phyloP scores from a whole-genome alignment of 2,888 invertebrate genomes.

The Hyppa rectilinea region DNA sequence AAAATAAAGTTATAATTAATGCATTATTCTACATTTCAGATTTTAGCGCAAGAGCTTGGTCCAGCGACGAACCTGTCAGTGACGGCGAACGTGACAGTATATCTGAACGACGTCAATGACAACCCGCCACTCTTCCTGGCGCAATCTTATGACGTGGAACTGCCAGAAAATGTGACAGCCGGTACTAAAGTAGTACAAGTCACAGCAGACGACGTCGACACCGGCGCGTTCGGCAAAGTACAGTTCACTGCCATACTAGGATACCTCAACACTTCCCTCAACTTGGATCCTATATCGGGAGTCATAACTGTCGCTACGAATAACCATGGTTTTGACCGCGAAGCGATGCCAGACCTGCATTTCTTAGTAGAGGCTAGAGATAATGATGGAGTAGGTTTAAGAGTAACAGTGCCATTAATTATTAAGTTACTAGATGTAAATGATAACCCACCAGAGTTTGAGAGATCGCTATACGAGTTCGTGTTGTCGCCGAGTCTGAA shows the following conservation, averaged over 20 bases:
- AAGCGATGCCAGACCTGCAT: conserved; percentile 94
- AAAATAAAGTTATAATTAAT: background rate
- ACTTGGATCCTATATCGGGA: conserved; percentile 95
- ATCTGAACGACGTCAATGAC: conserved; percentile 96
- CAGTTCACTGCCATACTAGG: conserved; percentile 95
- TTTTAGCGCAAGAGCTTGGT: conserved; percentile 95
- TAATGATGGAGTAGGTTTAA: conserved; percentile 95
- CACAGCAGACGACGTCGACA: conserved; percentile 95
- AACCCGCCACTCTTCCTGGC: conserved; percentile 95
- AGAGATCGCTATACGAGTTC: conserved; percentile 94
- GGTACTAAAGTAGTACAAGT: conserved; percentile 94
- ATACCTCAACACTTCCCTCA: conserved; percentile 94
- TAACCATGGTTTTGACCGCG: conserved; percentile 95
- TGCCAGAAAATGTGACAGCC: conserved; percentile 95
- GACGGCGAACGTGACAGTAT: conserved; percentile 94
- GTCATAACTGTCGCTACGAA: conserved; percentile 94
- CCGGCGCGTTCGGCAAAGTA: conserved; percentile 94
- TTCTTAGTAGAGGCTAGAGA: conserved; percentile 97
- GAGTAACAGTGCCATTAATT: conserved; percentile 93
- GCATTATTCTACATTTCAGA: conserved; percentile 85
- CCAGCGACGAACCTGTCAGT: conserved; percentile 94
- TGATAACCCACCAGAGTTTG: conserved; percentile 96
- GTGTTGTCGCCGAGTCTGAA: conserved; percentile 93
- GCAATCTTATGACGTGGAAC: conserved; percentile 93
- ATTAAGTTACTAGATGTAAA: conserved; percentile 95